Percentiles rank a stretch among this genome's conserved stretches.
Conservation (phyloP, 1,140 invertebrate species). For the Littorina saxatilis region DNA sequence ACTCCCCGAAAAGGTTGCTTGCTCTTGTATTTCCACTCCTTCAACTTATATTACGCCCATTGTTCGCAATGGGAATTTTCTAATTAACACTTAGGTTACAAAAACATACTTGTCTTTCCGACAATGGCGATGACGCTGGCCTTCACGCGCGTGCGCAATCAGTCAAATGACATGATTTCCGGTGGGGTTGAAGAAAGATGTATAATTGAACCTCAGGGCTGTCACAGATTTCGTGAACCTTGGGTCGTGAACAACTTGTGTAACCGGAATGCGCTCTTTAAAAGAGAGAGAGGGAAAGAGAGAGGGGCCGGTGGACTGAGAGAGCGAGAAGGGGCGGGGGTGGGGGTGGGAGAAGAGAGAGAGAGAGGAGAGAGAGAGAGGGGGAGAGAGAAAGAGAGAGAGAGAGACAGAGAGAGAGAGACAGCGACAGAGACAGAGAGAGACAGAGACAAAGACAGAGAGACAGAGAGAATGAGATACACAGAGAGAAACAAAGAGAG, state of each 20-base stretch:
- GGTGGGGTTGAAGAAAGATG: too few species aligned
- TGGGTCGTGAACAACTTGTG: too few species aligned
- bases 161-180: too few species aligned
- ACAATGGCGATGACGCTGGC: background rate
- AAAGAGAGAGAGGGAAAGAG: slow-evolving; percentile 8
- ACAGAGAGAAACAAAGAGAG: background rate
- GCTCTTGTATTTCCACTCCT: too few species aligned
- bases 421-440: background rate
- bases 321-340: background rate
- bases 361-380: background rate
- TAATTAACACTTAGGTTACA: slow-evolving; percentile 19
- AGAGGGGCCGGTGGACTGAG: background rate
- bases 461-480: background rate
- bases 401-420: slow-evolving; percentile 19
- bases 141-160: too few species aligned
- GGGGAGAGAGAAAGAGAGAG: background rate
- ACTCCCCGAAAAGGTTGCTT: too few species aligned
- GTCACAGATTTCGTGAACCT: too few species aligned
- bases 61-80: slow-evolving; percentile 12
- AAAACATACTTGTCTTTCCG: slow-evolving; percentile 14
- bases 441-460: background rate
- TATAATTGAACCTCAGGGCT: too few species aligned
- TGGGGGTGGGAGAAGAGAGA: background rate
- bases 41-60: too few species aligned
- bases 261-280: too few species aligned